Conservation (phyloP, 1,140 invertebrate species). For the Drosophila subpulchrella region DNA sequence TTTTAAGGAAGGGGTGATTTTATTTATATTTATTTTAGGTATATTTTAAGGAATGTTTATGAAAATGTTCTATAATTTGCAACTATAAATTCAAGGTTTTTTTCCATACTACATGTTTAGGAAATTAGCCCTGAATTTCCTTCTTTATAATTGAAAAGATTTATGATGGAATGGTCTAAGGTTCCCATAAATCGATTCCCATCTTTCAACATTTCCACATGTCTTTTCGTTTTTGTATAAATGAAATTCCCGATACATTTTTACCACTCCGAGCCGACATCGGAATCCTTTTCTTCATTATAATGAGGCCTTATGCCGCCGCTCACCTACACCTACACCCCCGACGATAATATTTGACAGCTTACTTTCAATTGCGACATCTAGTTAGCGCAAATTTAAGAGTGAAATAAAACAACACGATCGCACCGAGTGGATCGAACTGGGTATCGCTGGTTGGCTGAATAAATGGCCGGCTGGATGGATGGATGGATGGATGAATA, state of each 20-base stretch:
- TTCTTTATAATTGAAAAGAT: too few relatives aligned
- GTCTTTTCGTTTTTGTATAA: not conserved
- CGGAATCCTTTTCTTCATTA: constrained; percentile 36
- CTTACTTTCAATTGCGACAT: constrained; percentile 81
- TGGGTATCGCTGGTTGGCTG: constrained; percentile 44
- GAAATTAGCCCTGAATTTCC: too few relatives aligned
- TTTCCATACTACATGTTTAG: too few relatives aligned
- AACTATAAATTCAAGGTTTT: too few relatives aligned
- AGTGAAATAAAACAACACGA: constrained; percentile 79
- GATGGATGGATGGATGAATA: constrained; percentile 53
- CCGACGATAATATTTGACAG: constrained; percentile 66
- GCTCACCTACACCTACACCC: constrained; percentile 15
- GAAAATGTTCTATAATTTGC: too few relatives aligned
- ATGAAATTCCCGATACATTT: constrained; percentile 5
- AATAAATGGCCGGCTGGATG: constrained; percentile 14
- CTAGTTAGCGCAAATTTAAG: constrained; percentile 81
- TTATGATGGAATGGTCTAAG: too few relatives aligned
- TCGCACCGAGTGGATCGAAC: constrained; percentile 49
- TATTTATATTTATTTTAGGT: too few relatives aligned
- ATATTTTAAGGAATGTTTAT: too few relatives aligned
- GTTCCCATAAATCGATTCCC: not conserved
- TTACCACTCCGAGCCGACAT: constrained; percentile 4
- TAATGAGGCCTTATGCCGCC: constrained; percentile 37
- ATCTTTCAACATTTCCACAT: not conserved
- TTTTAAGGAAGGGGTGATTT: too few relatives aligned